Evolutionary conservation across 2,888 invertebrate genomes (phyloP), one percentile per base, ranked within the genome.

Genomic region (Zaprionus obscuricornis): DNA sequence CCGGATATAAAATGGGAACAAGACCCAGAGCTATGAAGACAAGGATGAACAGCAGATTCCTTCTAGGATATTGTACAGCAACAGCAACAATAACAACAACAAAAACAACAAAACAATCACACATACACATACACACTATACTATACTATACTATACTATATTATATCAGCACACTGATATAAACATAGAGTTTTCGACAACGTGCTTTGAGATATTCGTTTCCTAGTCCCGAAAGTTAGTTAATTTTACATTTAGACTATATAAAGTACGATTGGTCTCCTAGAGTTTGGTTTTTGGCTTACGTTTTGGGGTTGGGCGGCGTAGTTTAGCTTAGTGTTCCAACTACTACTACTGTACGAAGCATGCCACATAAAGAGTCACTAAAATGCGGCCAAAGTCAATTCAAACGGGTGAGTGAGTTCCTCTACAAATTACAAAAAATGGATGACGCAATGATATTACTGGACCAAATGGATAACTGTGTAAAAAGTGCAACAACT

Each of bases 391-490:
- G 52, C 55, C 55, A 18, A 31, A 27, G 20, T 33, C 34, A 33
- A 52, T 69, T 47, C 17, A 49, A 69, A 65, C 69, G 69, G 69
- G 69, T 69, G 76, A 81, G 76, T 79, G 81, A 81, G 81, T 74
- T 74, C 57, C 74, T 60, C 29, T 17, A 40, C 27, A 42, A 17
- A 31, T 37, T 20, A 43, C 33, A 8, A 26, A 62, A 45, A 59
- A 64, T 62, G 65, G 64, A 70, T 50, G 42, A 63, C n/a, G n/a
- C n/a, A n/a, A n/a, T n/a, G n/a, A n/a, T n/a, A n/a, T n/a, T n/a
- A n/a, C n/a, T n/a, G n/a, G n/a, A 54, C 39, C 10, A 66, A 57
- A 56, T 37, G 36, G 17, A 17, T 42, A 67, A 45, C 57, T 58
- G 68, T 69, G 51, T 43, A 31, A 64, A 64, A 43, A 58, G 68